phyloP scores from a whole-genome alignment of 2,113 vertebrate species.

The Pogona vitticeps region DNA sequence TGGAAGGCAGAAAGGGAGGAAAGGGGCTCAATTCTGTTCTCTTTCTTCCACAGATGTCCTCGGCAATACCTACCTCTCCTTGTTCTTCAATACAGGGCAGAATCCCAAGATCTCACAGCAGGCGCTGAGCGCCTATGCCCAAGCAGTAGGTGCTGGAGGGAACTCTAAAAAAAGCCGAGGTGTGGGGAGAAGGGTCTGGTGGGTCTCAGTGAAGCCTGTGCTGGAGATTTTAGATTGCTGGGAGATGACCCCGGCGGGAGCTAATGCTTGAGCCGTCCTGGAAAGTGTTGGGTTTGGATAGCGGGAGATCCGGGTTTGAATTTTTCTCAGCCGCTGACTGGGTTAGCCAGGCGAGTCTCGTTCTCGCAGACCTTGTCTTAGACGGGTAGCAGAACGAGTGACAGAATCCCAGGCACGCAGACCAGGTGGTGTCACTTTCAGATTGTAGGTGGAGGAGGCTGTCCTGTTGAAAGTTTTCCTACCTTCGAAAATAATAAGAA shows the following conservation, averaged over 20 bases:
- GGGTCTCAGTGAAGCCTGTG: not conserved
- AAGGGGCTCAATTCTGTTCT: not conserved
- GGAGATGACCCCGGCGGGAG: too few species aligned
- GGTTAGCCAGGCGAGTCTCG: not conserved
- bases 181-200: not conserved
- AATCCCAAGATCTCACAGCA: constrained; percentile 89
- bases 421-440: not conserved
- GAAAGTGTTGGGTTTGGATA: not conserved
- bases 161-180: not conserved
- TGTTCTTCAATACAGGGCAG: constrained; percentile 90
- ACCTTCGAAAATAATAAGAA: not conserved
- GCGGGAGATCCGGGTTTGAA: not conserved
- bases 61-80: constrained; percentile 89
- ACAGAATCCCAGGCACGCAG: not conserved
- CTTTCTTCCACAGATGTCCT: constrained; percentile 81
- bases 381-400: too few species aligned
- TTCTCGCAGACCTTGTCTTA: not conserved
- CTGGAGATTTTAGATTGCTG: not conserved
- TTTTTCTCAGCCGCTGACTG: not conserved
- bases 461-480: not conserved
- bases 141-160: constrained; percentile 82
- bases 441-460: too few species aligned
- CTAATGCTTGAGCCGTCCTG: not conserved
- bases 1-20: not conserved
- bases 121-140: constrained; percentile 87